Percentiles rank a stretch among this genome's conserved stretches.
phyloP scores from a whole-genome alignment of 2,113 vertebrate genomes.

The Phycodurus eques region DNA sequence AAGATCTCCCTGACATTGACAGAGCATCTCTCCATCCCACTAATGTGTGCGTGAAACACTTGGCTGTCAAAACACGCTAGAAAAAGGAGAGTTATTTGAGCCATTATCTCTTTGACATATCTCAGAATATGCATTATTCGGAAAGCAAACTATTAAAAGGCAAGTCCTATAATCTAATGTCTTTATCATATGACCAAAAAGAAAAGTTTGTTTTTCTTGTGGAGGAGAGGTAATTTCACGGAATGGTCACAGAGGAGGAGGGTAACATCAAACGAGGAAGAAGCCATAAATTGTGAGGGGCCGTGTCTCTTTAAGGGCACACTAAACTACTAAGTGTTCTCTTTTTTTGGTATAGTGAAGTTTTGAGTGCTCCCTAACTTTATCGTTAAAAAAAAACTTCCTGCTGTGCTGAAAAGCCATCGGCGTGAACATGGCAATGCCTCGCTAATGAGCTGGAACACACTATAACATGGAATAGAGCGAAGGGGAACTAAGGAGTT shows the following conservation, averaged over 20 bases:
- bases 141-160: background rate
- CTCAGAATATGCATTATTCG: background rate
- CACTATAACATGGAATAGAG: background rate
- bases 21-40: slow-evolving; percentile 27
- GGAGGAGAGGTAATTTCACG: background rate
- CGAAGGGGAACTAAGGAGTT: background rate
- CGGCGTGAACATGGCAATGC: background rate
- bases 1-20: slow-evolving; percentile 48
- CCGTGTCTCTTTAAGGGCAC: background rate
- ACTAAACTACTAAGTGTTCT: slow-evolving; percentile 11
- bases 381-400: background rate
- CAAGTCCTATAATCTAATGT: background rate
- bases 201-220: background rate
- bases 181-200: slow-evolving; percentile 3
- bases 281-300: slow-evolving; percentile 2
- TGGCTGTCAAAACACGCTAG: slow-evolving; percentile 25
- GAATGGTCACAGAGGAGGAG: background rate
- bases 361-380: background rate
- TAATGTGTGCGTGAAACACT: slow-evolving; percentile 38
- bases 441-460: background rate
- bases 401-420: background rate
- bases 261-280: slow-evolving; percentile 4
- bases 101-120: background rate
- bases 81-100: background rate
- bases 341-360: background rate